Conservation (phyloP, 2,888 invertebrate species). For the Drosophila sordidula region DNA sequence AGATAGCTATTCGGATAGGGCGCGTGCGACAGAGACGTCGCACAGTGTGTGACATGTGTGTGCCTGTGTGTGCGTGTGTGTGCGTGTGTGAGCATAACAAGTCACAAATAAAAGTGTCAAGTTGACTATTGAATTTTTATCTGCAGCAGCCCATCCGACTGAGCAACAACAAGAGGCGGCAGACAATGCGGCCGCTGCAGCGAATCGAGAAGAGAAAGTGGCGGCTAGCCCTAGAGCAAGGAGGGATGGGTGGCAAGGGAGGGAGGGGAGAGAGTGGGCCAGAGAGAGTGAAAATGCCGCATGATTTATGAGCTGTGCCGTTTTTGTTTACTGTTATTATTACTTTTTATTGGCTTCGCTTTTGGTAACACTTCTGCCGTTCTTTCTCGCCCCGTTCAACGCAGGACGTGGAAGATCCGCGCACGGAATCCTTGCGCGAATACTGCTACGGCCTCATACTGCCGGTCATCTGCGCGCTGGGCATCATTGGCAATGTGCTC, state of each 20-base stretch:
- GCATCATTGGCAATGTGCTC: conserved; percentile 91
- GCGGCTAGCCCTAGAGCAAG: not conserved
- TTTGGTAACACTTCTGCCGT: conserved; percentile 11
- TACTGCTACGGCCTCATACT: conserved; percentile 89
- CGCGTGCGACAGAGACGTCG: not conserved
- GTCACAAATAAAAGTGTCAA: conserved; percentile 79
- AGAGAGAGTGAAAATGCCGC: conserved; percentile 11
- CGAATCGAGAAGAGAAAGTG: not conserved
- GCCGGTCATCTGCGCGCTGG: conserved; percentile 89
- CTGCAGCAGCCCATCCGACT: conserved; percentile 56
- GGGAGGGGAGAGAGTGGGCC: not conserved
- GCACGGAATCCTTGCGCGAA: conserved; percentile 87
- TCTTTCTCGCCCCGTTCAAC: conserved; percentile 1
- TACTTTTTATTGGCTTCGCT: conserved; percentile 43
- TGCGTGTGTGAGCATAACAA: conserved; percentile 56
- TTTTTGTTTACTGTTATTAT: conserved; percentile 52
- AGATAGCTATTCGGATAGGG: conserved; percentile 14
- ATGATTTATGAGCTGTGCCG: conserved; percentile 69
- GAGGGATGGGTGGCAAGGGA: not conserved
- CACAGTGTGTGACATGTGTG: conserved; percentile 9
- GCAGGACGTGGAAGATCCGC: conserved; percentile 86
- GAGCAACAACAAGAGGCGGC: conserved; percentile 25
- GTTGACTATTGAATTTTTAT: conserved; percentile 80
- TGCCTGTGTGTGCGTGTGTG: conserved; percentile 9
- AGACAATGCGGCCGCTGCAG: conserved; percentile 3